These are phyloP conservation scores for Uloborus diversus DNA, from an alignment of 1,140 invertebrate genomes.

Conservation along the genomic window DNA sequence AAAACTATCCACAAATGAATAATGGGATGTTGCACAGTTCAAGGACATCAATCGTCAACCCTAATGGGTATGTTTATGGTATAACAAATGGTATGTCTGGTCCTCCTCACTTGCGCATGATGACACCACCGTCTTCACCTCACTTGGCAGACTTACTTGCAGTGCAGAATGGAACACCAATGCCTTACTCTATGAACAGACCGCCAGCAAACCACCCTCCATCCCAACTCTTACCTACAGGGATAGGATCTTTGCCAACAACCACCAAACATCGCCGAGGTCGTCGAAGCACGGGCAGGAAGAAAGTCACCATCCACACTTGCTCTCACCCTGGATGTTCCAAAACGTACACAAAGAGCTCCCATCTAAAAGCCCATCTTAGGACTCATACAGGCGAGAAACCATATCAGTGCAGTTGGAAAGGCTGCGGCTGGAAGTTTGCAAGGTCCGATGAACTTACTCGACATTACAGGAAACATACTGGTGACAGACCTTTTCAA, in stretches of 20 bases:
- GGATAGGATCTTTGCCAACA: constrained; percentile 1
- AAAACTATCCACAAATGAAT: not conserved
- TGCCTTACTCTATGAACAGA: constrained; percentile 22
- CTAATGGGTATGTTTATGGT: not conserved
- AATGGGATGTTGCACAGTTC: not conserved
- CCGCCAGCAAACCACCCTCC: constrained; percentile 15
- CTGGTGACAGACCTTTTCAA: constrained; percentile 66
- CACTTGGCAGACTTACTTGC: constrained; percentile 67
- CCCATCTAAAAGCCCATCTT: constrained; percentile 76
- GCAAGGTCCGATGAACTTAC: constrained; percentile 72
- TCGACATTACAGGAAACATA: constrained; percentile 67
- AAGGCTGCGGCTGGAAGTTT: constrained; percentile 72
- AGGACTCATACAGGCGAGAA: constrained; percentile 74
- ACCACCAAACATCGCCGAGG: constrained; percentile 61
- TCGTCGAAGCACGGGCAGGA: constrained; percentile 66
- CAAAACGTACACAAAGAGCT: constrained; percentile 78
- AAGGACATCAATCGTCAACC: not conserved
- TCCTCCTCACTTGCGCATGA: constrained; percentile 64
- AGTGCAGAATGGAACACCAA: not conserved
- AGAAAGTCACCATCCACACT: constrained; percentile 69
- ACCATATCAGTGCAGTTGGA: constrained; percentile 71
- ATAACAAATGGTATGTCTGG: constrained; percentile 17
- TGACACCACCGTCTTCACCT: constrained; percentile 71
- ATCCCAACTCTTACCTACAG: constrained; percentile 8
- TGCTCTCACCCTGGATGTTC: constrained; percentile 75